phyloP scores from a whole-genome alignment of 2,113 vertebrate genomes.

The rat (Rattus norvegicus) region GRCr8 NC_086020.1:125242001-125242500 shows the following conservation, averaged over 20 bases:
- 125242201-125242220: neutral
- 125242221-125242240: neutral
- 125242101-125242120: no score
- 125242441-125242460: neutral
- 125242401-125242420: neutral
- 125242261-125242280: conserved; percentile 14
- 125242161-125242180: neutral
- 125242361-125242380: neutral
- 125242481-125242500: neutral
- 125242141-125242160: neutral
- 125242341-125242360: neutral
- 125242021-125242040: neutral
- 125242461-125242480: neutral
- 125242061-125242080: no score
- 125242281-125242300: neutral
- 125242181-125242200: no score
- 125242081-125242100: no score
- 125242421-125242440: neutral
- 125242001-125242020: neutral
- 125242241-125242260: neutral
- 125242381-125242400: neutral
- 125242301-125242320: neutral
- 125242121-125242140: neutral
- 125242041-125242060: no score
- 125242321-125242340: conserved; percentile 26